A percentile compares a stretch with the other conserved stretches of the same genome.
Conservation (phyloP, 2,113 vertebrate species). For the Anhinga rufa region DNA sequence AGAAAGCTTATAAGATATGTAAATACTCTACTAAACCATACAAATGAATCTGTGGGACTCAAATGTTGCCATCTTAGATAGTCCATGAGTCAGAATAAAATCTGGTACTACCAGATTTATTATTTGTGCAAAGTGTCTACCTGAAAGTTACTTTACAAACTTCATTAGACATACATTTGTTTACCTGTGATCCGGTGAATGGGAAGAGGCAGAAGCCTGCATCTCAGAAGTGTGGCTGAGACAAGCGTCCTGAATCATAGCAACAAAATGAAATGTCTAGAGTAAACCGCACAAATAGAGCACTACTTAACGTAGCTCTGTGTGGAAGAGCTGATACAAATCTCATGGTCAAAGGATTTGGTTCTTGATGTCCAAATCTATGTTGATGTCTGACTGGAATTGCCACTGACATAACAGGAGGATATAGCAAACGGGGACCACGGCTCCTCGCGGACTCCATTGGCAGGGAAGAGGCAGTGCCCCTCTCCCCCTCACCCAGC, state of each 20-base stretch:
- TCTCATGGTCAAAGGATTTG: background rate
- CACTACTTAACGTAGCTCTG: background rate
- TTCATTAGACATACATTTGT: constrained; percentile 49
- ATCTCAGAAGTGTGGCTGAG: background rate
- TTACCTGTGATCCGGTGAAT: constrained; percentile 45
- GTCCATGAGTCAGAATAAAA: constrained; percentile 47
- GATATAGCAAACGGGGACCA: background rate
- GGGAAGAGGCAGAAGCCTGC: background rate
- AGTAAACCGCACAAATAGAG: background rate
- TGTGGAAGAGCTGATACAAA: background rate
- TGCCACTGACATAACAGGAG: background rate
- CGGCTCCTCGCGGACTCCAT: rapidly evolving
- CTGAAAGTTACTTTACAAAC: constrained; percentile 13
- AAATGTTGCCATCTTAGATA: constrained; percentile 27
- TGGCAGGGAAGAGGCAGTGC: background rate
- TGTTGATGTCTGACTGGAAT: background rate
- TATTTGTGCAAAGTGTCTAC: constrained; percentile 46
- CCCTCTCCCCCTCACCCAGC: background rate
- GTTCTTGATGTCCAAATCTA: background rate
- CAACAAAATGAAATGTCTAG: background rate
- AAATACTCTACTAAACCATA: constrained; percentile 19
- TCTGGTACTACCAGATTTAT: constrained; percentile 38
- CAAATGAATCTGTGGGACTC: constrained; percentile 52
- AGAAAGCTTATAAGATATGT: background rate
- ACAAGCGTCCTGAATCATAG: background rate